Evolutionary conservation across 2,888 invertebrate species (phyloP).

Genomic region (Ophraella communa): DNA sequence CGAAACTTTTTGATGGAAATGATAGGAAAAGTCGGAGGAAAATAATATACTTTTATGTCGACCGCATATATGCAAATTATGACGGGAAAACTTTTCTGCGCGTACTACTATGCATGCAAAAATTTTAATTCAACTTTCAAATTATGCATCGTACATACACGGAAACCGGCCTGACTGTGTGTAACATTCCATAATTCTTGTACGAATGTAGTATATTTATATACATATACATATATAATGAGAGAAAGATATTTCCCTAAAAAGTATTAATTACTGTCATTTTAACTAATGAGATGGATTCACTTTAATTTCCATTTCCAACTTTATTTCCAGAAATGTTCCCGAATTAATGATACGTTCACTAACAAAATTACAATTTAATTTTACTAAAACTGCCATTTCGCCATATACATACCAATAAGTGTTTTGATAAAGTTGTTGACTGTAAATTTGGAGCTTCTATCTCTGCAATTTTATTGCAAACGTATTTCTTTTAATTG

Average conservation of each 20-base stretch:
- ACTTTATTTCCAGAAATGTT: too few species aligned
- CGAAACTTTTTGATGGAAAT: slow-evolving; percentile 2
- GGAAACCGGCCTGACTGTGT: slow-evolving; percentile 9
- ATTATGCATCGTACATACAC: slow-evolving; percentile 19
- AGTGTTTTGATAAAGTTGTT: too few species aligned
- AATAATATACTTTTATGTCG: slow-evolving; percentile 16
- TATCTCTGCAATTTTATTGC: too few species aligned
- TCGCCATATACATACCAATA: too few species aligned
- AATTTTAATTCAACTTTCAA: slow-evolving; percentile 26
- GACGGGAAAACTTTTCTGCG: slow-evolving; percentile 7
- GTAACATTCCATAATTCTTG: slow-evolving; percentile 14
- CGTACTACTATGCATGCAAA: slow-evolving; percentile 21
- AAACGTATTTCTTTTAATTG: too few species aligned
- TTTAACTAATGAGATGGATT: neutral
- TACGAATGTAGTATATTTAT: neutral
- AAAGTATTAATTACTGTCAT: neutral
- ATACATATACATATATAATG: neutral
- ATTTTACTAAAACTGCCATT: too few species aligned
- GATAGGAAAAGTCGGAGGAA: slow-evolving; percentile 13
- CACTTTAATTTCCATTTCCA: too few species aligned
- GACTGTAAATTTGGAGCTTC: too few species aligned
- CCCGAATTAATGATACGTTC: too few species aligned
- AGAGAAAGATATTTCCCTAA: neutral
- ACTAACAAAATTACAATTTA: too few species aligned
- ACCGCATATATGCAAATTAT: slow-evolving; percentile 12